These are phyloP conservation scores for Artemia franciscana DNA, from an alignment of 1,140 invertebrate species.

Conservation along the genomic window DNA sequence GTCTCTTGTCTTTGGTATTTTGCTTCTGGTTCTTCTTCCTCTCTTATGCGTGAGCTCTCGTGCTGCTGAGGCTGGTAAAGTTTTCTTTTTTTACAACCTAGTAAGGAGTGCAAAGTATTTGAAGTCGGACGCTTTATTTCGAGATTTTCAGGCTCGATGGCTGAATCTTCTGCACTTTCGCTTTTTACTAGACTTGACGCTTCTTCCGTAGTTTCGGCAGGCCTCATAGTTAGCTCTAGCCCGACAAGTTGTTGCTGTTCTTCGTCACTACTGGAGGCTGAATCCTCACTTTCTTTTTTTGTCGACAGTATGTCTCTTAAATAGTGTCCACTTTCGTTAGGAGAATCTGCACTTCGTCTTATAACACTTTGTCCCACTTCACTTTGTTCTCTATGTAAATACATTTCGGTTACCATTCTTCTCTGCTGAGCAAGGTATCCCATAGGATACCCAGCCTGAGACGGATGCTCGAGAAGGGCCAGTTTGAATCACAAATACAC, in stretches of 20 bases:
- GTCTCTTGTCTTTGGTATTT: slow-evolving; percentile 1
- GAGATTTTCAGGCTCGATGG: slow-evolving; percentile 12
- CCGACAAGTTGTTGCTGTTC: background rate
- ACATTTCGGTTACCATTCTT: background rate
- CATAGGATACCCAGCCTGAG: slow-evolving; percentile 8
- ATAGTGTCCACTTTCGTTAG: background rate
- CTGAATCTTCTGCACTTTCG: slow-evolving; percentile 1
- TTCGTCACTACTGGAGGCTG: background rate
- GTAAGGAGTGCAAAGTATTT: slow-evolving; percentile 16
- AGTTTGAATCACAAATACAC: slow-evolving; percentile 3
- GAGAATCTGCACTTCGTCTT: slow-evolving; percentile 7
- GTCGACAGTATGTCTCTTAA: background rate
- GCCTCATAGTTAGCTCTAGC: background rate
- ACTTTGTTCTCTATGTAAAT: background rate
- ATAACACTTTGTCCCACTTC: slow-evolving; percentile 4
- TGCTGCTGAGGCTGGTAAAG: slow-evolving; percentile 90
- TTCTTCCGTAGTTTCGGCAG: background rate
- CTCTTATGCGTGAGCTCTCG: slow-evolving; percentile 23
- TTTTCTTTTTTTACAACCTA: slow-evolving; percentile 85
- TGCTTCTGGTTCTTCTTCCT: slow-evolving; percentile 10
- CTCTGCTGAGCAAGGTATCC: slow-evolving; percentile 1
- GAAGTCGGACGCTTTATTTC: background rate
- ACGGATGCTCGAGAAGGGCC: slow-evolving; percentile 9
- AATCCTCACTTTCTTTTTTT: background rate
- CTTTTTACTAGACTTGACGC: background rate